Evolutionary conservation across 2,797 vertebrate genomes (phyloP).

Genomic region (Astyanax mexicanus): DNA sequence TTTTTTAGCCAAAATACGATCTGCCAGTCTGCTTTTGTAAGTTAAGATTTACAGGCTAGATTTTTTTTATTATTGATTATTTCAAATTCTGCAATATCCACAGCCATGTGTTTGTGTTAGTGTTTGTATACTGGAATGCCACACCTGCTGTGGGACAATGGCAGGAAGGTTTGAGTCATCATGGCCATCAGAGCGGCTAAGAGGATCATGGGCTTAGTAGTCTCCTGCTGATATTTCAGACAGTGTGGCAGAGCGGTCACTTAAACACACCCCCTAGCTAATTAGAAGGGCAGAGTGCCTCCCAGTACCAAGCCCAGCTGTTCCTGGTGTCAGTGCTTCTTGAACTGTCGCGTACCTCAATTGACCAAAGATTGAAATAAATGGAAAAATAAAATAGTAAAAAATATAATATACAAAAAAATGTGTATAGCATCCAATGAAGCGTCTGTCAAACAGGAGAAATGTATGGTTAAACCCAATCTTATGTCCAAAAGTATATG

Average conservation of each 20-base stretch:
- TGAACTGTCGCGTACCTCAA: not conserved
- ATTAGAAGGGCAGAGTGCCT: not conserved
- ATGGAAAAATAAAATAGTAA: not conserved
- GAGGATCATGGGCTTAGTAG: constrained; percentile 45
- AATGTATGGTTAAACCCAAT: too few species aligned
- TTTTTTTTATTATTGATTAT: not conserved
- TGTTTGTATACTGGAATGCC: constrained; percentile 26
- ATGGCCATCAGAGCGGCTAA: constrained; percentile 15
- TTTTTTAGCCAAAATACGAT: too few species aligned
- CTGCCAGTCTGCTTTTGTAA: too few species aligned
- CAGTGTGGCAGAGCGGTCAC: not conserved
- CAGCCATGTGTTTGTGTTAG: not conserved
- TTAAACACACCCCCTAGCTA: constrained; percentile 9
- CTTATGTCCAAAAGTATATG: too few species aligned
- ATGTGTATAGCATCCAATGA: too few species aligned
- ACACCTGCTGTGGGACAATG: constrained; percentile 39
- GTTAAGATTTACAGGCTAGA: too few species aligned
- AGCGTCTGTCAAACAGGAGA: too few species aligned
- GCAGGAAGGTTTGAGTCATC: constrained; percentile 46
- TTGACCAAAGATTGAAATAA: not conserved
- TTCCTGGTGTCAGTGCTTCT: not conserved
- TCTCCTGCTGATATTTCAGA: constrained; percentile 14
- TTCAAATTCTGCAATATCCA: not conserved
- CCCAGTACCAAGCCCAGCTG: not conserved
- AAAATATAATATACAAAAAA: too few species aligned